Evolutionary conservation across 2,113 vertebrate genomes (phyloP).

Genomic region (Himantopus leucocephalus): DNA sequence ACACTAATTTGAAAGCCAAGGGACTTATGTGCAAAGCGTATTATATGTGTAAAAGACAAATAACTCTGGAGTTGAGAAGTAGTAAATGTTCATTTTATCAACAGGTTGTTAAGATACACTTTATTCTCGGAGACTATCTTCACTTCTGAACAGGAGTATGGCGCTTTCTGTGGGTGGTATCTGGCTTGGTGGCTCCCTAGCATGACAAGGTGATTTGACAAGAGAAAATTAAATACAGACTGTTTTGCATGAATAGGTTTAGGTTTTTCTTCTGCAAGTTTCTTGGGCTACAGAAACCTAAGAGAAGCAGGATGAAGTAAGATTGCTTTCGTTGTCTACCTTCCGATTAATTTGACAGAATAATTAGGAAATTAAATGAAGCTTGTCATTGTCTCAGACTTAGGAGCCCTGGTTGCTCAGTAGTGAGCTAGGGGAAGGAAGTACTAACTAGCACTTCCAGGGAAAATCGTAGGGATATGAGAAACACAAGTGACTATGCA

Average conservation of each 20-base stretch:
- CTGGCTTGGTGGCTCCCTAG: neutral
- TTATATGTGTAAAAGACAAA: neutral
- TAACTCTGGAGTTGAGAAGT: neutral
- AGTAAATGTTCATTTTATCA: neutral
- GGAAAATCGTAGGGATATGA: neutral
- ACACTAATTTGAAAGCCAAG: neutral
- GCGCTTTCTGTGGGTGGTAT: neutral
- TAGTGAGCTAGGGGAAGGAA: neutral
- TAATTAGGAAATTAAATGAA: neutral
- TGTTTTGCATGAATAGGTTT: neutral
- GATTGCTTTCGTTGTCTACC: neutral
- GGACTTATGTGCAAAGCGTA: neutral
- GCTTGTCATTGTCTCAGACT: neutral
- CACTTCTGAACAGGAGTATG: neutral
- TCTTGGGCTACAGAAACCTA: neutral
- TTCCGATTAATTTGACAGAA: neutral
- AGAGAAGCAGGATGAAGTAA: neutral
- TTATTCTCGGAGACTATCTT: neutral
- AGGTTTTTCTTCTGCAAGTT: neutral
- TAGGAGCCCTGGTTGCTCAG: neutral
- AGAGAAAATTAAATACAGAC: neutral
- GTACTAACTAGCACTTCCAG: neutral
- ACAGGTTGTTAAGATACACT: neutral
- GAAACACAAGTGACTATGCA: neutral
- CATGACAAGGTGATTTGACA: neutral